These are phyloP conservation scores for Calephelis nemesis DNA, from an alignment of 1,140 invertebrate species.

Conservation along the genomic window DNA sequence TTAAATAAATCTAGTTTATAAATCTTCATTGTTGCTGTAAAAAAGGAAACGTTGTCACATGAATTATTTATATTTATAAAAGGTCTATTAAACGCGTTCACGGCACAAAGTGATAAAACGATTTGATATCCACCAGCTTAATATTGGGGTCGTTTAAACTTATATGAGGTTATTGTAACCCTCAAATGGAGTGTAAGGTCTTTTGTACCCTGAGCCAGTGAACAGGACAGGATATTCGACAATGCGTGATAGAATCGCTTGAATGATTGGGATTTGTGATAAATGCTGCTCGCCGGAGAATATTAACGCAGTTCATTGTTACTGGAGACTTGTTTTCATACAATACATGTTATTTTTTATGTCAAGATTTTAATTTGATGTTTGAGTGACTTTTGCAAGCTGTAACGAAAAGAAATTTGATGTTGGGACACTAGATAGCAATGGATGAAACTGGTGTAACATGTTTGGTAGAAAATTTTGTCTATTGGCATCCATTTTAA, in stretches of 20 bases:
- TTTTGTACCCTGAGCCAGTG: conserved; percentile 24
- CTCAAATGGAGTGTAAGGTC: conserved; percentile 42
- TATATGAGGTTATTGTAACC: conserved; percentile 31
- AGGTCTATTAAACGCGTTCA: conserved; percentile 13
- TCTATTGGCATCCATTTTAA: too few species aligned
- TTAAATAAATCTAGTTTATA: too few species aligned
- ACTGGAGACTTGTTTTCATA: conserved; percentile 27
- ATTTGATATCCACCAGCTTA: conserved; percentile 17
- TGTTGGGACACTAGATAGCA: too few species aligned
- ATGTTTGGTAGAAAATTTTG: too few species aligned
- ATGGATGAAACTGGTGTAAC: too few species aligned
- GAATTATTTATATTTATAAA: conserved; percentile 24
- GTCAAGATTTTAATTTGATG: conserved; percentile 9
- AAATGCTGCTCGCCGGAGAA: conserved; percentile 27
- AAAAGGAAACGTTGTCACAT: conserved; percentile 16
- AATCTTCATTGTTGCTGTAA: too few species aligned
- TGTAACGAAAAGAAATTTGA: not conserved
- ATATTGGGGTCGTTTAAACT: conserved; percentile 18
- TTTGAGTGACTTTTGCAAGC: not conserved
- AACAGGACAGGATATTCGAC: conserved; percentile 25
- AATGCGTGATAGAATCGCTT: conserved; percentile 28
- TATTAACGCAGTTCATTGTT: conserved; percentile 35
- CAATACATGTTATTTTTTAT: conserved; percentile 11
- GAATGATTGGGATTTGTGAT: conserved; percentile 27
- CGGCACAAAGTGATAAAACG: conserved; percentile 15